Conservation (phyloP, 1,140 invertebrate species). For the Saccostrea glomerata region DNA sequence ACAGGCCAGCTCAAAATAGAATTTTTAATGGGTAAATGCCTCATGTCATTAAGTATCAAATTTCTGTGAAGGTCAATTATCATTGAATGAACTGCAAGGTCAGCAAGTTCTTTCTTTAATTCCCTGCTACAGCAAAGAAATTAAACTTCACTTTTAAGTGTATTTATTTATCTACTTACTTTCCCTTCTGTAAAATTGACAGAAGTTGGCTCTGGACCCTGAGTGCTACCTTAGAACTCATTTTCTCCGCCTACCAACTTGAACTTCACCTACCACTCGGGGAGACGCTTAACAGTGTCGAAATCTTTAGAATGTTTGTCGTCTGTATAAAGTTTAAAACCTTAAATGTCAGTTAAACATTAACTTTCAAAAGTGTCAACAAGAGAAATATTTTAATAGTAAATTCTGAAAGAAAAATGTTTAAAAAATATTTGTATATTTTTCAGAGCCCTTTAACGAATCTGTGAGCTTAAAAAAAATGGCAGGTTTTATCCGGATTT, state of each 20-base stretch:
- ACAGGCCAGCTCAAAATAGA: too few relatives aligned
- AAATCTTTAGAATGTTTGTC: neutral
- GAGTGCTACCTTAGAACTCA: neutral
- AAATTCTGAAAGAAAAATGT: neutral
- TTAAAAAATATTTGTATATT: neutral
- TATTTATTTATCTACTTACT: neutral
- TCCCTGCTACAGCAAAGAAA: neutral
- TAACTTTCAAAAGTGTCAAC: neutral
- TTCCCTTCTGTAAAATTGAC: neutral
- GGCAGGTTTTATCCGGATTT: neutral
- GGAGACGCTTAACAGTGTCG: neutral
- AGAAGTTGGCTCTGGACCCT: conserved; percentile 3
- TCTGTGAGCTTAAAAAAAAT: neutral
- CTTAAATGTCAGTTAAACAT: neutral
- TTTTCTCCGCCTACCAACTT: neutral
- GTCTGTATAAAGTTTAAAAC: neutral
- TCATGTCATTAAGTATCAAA: neutral
- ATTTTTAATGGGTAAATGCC: too few relatives aligned
- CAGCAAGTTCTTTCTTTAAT: neutral
- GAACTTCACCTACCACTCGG: neutral
- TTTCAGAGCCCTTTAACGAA: neutral
- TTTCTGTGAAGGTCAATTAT: conserved; percentile 13
- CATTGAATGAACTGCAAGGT: neutral
- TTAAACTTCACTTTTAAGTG: neutral
- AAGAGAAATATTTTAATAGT: neutral